Evolutionary conservation across 2,113 vertebrate species (phyloP).

Genomic region (Anoura caudifer): DNA sequence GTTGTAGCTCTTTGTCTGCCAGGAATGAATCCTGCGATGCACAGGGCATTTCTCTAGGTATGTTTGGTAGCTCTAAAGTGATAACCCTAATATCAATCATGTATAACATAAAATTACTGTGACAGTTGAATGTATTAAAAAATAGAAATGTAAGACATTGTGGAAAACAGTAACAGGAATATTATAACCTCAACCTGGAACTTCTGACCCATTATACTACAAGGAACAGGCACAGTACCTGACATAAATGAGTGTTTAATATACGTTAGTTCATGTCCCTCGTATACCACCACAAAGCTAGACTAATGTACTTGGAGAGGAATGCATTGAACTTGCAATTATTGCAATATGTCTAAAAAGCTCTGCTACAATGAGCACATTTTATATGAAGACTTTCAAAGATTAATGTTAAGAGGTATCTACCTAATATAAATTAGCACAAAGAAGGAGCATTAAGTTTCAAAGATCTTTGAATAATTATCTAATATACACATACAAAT

Average conservation of each 20-base stretch:
- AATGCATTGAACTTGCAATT: background rate
- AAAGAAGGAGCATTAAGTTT: background rate
- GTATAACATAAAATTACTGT: background rate
- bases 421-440: background rate
- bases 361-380: background rate
- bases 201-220: background rate
- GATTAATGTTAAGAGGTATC: background rate
- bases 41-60: background rate
- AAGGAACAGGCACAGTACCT: background rate
- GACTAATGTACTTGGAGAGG: background rate
- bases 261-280: background rate
- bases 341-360: background rate
- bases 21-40: background rate
- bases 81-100: background rate
- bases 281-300: background rate
- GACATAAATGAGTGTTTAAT: background rate
- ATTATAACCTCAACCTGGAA: background rate
- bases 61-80: background rate
- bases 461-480: constrained; percentile 14
- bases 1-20: background rate
- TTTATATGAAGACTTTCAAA: background rate
- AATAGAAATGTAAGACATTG: background rate
- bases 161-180: background rate
- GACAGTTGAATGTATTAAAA: background rate
- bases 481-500: background rate